Percentiles rank a stretch among this genome's conserved stretches.
Conservation (phyloP, 2,113 vertebrate genomes). For the Elanus axillaris region DNA sequence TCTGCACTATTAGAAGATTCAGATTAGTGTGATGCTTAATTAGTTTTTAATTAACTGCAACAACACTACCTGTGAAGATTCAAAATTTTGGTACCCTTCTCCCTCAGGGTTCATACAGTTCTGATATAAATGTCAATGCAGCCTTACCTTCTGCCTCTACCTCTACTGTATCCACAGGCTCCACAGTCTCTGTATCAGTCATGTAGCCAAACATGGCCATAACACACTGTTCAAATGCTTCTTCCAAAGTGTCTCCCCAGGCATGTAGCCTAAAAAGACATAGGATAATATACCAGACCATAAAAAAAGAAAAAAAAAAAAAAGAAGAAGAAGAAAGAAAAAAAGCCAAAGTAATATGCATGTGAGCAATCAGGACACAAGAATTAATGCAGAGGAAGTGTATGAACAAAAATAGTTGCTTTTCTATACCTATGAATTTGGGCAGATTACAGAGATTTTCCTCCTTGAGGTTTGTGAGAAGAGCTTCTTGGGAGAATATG, state of each 20-base stretch:
- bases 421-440: not conserved
- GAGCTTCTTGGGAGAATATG: not conserved
- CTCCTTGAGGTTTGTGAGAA: not conserved
- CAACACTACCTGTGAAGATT: not conserved
- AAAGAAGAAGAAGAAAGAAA: too few relatives aligned
- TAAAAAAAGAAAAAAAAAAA: not conserved
- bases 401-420: not conserved
- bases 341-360: not conserved
- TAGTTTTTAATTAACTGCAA: not conserved
- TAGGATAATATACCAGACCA: fast-evolving
- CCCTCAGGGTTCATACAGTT: not conserved
- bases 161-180: conserved; percentile 85
- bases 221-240: conserved; percentile 93
- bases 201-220: conserved; percentile 99
- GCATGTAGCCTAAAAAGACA: conserved; percentile 84
- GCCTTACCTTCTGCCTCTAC: conserved; percentile 86
- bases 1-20: not conserved
- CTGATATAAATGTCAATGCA: fast-evolving
- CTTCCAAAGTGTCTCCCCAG: conserved; percentile 90
- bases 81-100: not conserved
- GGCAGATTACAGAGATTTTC: not conserved
- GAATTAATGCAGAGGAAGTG: not conserved
- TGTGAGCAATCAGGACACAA: not conserved
- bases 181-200: conserved; percentile 93
- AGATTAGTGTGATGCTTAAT: not conserved